Conservation (phyloP, 2,113 vertebrate genomes). For the Macrotis lagotis region DNA sequence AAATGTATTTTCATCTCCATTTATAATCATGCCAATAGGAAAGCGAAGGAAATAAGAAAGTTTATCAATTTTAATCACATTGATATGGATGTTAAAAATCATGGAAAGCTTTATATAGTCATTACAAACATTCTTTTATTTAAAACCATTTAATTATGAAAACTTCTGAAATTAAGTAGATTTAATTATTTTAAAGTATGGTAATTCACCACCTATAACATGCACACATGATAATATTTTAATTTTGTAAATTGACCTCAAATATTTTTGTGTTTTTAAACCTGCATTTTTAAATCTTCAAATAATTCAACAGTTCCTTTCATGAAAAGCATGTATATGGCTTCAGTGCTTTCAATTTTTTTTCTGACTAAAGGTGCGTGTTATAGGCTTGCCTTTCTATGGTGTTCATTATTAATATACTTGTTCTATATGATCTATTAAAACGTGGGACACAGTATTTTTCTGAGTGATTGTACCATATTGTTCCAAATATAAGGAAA, state of each 20-base stretch:
- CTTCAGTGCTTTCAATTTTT: not conserved
- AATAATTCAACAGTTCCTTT: not conserved
- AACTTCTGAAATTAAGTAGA: conserved; percentile 15
- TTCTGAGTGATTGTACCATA: conserved; percentile 80
- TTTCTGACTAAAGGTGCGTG: conserved; percentile 60
- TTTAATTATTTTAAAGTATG: conserved; percentile 26
- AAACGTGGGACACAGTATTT: conserved; percentile 74
- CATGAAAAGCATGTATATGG: not conserved
- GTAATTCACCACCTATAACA: conserved; percentile 39
- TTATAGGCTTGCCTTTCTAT: conserved; percentile 60
- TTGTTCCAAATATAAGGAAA: conserved; percentile 82
- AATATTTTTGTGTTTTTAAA: conserved; percentile 11
- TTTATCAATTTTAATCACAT: not conserved
- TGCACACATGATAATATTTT: conserved; percentile 37
- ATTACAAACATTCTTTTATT: conserved; percentile 9
- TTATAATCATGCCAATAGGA: not conserved
- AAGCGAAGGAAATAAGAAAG: not conserved
- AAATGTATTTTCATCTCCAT: not conserved
- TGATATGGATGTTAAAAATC: not conserved
- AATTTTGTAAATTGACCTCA: conserved; percentile 16
- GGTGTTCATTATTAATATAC: conserved; percentile 72
- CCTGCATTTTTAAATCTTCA: not conserved
- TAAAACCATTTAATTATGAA: conserved; percentile 29
- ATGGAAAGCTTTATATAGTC: not conserved
- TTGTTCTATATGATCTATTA: conserved; percentile 75